Evolutionary conservation across 1,140 invertebrate genomes (phyloP).

Genomic region (Bradynema listronoti): DNA sequence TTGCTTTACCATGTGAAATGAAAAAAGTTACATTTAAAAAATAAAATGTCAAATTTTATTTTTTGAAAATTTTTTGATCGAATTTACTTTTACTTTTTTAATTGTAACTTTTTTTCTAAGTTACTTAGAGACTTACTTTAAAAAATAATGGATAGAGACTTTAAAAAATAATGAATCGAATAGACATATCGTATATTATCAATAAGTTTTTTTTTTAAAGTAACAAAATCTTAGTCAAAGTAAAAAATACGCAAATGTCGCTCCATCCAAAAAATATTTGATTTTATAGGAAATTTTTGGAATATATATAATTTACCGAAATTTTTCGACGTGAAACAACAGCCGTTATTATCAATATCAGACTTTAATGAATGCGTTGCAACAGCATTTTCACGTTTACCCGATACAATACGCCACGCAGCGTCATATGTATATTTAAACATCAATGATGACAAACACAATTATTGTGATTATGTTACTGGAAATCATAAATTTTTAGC

Average conservation of each 20-base stretch:
- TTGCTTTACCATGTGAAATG: no score
- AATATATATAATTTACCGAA: conserved; percentile 56
- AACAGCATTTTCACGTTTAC: conserved; percentile 39
- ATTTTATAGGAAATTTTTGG: conserved; percentile 53
- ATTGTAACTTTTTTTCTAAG: no score
- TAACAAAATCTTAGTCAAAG: no score
- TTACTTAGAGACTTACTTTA: no score
- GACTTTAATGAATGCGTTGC: conserved; percentile 53
- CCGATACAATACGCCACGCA: conserved; percentile 46
- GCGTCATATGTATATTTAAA: conserved; percentile 53
- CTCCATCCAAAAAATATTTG: conserved; percentile 10
- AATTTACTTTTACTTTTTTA: not conserved
- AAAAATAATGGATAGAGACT: no score
- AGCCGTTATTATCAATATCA: conserved; percentile 40
- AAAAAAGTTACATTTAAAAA: no score
- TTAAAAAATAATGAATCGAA: not conserved
- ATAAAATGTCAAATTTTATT: not conserved
- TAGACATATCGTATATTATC: no score
- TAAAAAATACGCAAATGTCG: no score
- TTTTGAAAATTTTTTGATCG: not conserved
- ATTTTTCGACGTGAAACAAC: conserved; percentile 49
- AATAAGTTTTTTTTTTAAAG: no score
- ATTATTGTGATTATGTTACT: conserved; percentile 37
- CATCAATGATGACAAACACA: conserved; percentile 25
- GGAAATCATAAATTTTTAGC: conserved; percentile 42